Base-by-base conservation (phyloP, 2,113 vertebrate species). In the Nerophis ophidion region DNA sequence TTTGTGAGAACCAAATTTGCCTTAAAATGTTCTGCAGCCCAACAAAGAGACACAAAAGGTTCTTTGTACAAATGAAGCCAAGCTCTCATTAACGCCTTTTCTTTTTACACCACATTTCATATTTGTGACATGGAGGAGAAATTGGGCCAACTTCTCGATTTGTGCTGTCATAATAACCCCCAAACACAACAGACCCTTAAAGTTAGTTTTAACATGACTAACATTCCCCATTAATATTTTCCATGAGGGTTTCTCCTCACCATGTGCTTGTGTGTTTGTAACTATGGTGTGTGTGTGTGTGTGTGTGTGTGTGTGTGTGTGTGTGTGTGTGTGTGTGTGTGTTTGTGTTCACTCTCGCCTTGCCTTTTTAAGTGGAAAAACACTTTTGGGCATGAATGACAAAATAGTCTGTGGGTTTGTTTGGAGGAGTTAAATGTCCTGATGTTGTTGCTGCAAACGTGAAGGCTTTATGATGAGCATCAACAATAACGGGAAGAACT, bases 181-280 rank as follows among this genome's bases (percentile, higher is more conserved):
- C 6, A 13, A 7, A 7, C 36, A 6, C 34, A 65, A 53, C 54
- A 62, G 8, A 54, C 26, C 7, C 61, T 62, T 51, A 3, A 75
- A 61, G 72, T 76, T 42, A 65, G 42, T 75, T 71, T 74, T 48
- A 63, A 71, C 57, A 67, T 82, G 70, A 75, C 79, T 79, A 77
- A 68, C 66, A 69, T 74, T 74, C 70, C 61, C 70, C 79, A 75
- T 75, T 50, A 70, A 65, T 74, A 68, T 66, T 69, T 69, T 66
- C 56, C 7, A 33, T 51, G 51, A 58, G 60, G 42, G 19, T 33
- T 57, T 47, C 19, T 66, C 26, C 33, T 34, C 60, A 47, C 26
- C 44, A 44, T 34, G 11, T 60, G 44, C 17, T 13, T 45, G 26
- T 64, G 65, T 71, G 19, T 56, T 17, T 42, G 68, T 35, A 64